These are phyloP conservation scores for Vimba vimba DNA, from an alignment of 2,113 vertebrate genomes.

Conservation along the genomic window DNA sequence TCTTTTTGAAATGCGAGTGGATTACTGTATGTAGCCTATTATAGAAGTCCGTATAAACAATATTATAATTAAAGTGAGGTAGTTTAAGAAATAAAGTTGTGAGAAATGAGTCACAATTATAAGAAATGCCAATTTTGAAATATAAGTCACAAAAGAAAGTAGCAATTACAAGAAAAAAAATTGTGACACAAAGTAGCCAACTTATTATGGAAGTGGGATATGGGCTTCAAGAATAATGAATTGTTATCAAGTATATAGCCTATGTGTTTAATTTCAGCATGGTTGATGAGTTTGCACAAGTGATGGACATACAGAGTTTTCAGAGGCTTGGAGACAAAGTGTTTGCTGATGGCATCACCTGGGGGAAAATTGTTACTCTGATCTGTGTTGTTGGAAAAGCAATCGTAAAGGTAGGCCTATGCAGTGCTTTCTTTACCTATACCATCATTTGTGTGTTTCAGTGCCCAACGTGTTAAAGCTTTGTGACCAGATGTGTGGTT, in stretches of 20 bases:
- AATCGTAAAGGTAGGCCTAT: constrained; percentile 46
- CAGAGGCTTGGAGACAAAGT: constrained; percentile 29
- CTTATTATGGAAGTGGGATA: too few species aligned
- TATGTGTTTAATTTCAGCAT: constrained; percentile 24
- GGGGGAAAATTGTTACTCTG: constrained; percentile 53
- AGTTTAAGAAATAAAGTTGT: background rate
- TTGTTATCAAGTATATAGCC: too few species aligned
- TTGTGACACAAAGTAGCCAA: too few species aligned
- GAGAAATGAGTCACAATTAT: too few species aligned
- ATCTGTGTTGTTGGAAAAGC: constrained; percentile 51
- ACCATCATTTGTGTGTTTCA: background rate
- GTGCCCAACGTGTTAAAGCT: background rate
- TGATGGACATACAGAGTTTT: constrained; percentile 30
- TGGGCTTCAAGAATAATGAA: too few species aligned
- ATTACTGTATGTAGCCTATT: background rate
- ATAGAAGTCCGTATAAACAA: background rate
- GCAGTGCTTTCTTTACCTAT: background rate
- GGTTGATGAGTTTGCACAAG: constrained; percentile 28
- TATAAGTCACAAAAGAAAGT: background rate
- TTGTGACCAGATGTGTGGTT: background rate
- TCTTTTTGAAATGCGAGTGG: background rate
- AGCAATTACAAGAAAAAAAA: background rate
- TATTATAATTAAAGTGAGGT: background rate
- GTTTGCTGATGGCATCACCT: constrained; percentile 48
- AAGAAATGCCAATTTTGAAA: background rate